Percentiles rank a stretch among this genome's conserved stretches.
Evolutionary conservation across 2,797 vertebrate genomes (phyloP).

Genomic region (Eremophila alpestris): DNA sequence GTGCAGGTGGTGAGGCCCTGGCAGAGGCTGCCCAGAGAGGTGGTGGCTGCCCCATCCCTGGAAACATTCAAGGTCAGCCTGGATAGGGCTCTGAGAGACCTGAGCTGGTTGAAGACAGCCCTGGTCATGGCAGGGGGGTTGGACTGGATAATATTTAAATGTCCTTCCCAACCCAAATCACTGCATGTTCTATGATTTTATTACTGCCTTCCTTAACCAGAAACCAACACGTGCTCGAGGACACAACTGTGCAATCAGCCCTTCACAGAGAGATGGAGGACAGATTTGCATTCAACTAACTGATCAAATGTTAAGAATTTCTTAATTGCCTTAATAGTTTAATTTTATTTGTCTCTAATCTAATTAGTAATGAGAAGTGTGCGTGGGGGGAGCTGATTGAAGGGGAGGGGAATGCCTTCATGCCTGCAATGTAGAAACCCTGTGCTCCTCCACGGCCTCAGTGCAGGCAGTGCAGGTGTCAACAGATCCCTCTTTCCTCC

Average conservation of each 20-base stretch:
- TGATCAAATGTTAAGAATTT: conserved; percentile 75
- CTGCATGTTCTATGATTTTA: rapidly evolving
- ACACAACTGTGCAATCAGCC: conserved; percentile 38
- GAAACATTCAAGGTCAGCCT: background rate
- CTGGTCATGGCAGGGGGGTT: background rate
- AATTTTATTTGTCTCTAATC: conserved; percentile 81
- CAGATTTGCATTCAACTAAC: conserved; percentile 74
- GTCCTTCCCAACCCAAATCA: background rate
- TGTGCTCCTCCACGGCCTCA: background rate
- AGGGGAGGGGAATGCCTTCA: conserved; percentile 23
- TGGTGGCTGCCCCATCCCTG: background rate
- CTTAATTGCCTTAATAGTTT: conserved; percentile 78
- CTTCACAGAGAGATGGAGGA: conserved; percentile 49
- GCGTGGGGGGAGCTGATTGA: background rate
- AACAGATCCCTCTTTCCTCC: conserved; percentile 51
- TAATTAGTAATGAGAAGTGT: conserved; percentile 70
- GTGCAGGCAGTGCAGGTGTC: conserved; percentile 32
- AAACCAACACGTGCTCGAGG: background rate
- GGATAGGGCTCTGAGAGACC: background rate
- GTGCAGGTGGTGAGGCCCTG: background rate
- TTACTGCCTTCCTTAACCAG: conserved; percentile 11
- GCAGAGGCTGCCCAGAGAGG: background rate
- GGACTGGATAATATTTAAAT: background rate
- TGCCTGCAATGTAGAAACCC: background rate
- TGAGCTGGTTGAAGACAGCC: background rate